These are phyloP conservation scores for Steinernema scapterisci DNA, from an alignment of 2,888 invertebrate genomes.

Conservation along the genomic window DNA sequence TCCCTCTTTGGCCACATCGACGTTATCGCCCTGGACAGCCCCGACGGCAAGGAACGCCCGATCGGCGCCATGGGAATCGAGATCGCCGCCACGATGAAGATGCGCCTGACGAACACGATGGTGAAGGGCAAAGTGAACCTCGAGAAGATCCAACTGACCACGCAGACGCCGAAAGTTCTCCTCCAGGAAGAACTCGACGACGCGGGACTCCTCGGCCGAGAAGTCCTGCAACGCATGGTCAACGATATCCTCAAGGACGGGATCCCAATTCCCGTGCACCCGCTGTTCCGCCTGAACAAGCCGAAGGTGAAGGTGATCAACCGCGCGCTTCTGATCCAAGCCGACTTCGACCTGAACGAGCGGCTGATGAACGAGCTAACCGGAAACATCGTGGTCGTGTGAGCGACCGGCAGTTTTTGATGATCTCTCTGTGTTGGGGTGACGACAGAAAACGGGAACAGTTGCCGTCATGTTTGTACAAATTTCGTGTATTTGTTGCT, in stretches of 20 bases:
- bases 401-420: not conserved
- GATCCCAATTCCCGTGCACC: constrained; percentile 66
- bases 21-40: not conserved
- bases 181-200: constrained; percentile 64
- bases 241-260: constrained; percentile 65
- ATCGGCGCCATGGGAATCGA: constrained; percentile 54
- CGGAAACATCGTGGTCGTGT: constrained; percentile 36
- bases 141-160: constrained; percentile 58
- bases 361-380: constrained; percentile 60
- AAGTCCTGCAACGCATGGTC: constrained; percentile 61
- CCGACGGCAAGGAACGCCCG: constrained; percentile 44
- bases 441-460: not conserved
- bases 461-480: not conserved
- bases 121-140: constrained; percentile 63
- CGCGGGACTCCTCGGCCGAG: constrained; percentile 61
- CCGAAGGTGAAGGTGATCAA: constrained; percentile 61
- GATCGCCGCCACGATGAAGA: constrained; percentile 61
- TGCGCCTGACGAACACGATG: constrained; percentile 57
- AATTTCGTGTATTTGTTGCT: constrained; percentile 12
- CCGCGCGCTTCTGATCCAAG: constrained; percentile 61
- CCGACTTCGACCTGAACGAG: constrained; percentile 62
- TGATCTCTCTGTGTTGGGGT: constrained; percentile 2
- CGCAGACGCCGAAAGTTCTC: constrained; percentile 59
- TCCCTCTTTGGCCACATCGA: constrained; percentile 48
- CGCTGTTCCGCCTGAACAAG: constrained; percentile 60